phyloP scores from a whole-genome alignment of 2,797 vertebrate genomes.

The Neoniphon sammara region DNA sequence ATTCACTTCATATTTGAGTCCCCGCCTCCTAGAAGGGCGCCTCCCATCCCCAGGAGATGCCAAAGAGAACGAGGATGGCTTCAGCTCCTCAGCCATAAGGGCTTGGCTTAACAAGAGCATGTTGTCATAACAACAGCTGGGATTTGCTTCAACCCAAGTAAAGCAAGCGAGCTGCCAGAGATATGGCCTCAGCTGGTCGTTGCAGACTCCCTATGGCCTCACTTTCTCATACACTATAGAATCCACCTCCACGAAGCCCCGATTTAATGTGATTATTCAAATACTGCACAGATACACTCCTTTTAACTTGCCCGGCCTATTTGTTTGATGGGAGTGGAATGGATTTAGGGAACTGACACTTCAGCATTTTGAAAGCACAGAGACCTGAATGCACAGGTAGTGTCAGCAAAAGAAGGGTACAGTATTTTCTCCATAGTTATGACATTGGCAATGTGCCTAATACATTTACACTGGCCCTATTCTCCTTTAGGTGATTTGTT shows the following conservation, averaged over 20 bases:
- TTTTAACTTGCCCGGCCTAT: conserved; percentile 70
- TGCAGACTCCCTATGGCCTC: conserved; percentile 62
- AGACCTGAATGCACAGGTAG: conserved; percentile 67
- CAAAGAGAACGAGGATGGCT: conserved; percentile 67
- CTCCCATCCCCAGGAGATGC: conserved; percentile 75
- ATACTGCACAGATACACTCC: conserved; percentile 56
- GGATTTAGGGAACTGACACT: conserved; percentile 44
- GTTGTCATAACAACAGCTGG: conserved; percentile 82
- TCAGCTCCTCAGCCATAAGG: conserved; percentile 71
- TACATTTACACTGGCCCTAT: background rate
- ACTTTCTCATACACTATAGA: conserved; percentile 45
- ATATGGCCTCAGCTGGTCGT: conserved; percentile 67
- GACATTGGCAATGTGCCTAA: conserved; percentile 30
- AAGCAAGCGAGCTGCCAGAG: conserved; percentile 70
- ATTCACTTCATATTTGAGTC: conserved; percentile 48
- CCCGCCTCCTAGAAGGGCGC: conserved; percentile 57
- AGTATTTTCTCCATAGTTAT: conserved; percentile 54
- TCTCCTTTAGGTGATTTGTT: conserved; percentile 31
- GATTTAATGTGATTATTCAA: conserved; percentile 48
- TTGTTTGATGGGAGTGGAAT: conserved; percentile 75
- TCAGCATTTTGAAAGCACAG: conserved; percentile 53
- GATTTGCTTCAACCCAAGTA: conserved; percentile 71
- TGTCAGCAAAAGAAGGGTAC: conserved; percentile 54
- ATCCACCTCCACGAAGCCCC: conserved; percentile 57
- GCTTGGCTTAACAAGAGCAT: conserved; percentile 72